Conservation (phyloP, 2,113 vertebrate genomes). For the Parus major region DNA sequence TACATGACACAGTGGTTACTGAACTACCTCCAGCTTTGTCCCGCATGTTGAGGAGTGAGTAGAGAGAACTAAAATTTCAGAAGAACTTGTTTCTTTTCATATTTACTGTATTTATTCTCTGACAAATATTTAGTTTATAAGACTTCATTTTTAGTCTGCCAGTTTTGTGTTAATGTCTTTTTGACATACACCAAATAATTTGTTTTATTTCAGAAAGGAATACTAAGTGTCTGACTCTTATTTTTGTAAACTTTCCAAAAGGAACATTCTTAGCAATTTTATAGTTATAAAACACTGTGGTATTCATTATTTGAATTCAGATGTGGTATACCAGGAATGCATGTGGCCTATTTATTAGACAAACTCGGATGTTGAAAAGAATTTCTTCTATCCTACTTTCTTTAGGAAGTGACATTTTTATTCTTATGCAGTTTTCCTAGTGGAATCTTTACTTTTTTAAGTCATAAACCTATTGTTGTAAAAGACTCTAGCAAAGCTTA, state of each 20-base stretch:
- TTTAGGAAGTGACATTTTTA: constrained; percentile 25
- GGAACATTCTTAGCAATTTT: not conserved
- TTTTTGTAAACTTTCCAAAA: constrained; percentile 29
- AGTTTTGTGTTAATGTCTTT: not conserved
- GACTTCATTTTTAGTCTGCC: not conserved
- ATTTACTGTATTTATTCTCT: not conserved
- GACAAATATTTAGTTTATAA: not conserved
- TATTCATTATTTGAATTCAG: constrained; percentile 25
- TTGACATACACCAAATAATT: not conserved
- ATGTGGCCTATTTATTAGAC: constrained; percentile 55
- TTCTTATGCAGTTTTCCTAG: constrained; percentile 47
- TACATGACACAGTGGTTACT: not conserved
- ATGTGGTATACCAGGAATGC: not conserved
- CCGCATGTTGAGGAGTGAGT: not conserved
- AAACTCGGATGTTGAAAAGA: constrained; percentile 35
- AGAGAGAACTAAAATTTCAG: not conserved
- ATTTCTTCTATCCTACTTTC: constrained; percentile 34
- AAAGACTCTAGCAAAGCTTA: constrained; percentile 26
- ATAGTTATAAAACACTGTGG: constrained; percentile 15
- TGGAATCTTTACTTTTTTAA: constrained; percentile 58
- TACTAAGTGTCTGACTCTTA: not conserved
- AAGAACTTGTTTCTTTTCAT: not conserved
- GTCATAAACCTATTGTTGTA: constrained; percentile 58
- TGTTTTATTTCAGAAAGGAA: constrained; percentile 4
- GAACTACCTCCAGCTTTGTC: not conserved